Evolutionary conservation across 2,888 invertebrate species (phyloP).

Genomic region (Lampropteryx suffumata): DNA sequence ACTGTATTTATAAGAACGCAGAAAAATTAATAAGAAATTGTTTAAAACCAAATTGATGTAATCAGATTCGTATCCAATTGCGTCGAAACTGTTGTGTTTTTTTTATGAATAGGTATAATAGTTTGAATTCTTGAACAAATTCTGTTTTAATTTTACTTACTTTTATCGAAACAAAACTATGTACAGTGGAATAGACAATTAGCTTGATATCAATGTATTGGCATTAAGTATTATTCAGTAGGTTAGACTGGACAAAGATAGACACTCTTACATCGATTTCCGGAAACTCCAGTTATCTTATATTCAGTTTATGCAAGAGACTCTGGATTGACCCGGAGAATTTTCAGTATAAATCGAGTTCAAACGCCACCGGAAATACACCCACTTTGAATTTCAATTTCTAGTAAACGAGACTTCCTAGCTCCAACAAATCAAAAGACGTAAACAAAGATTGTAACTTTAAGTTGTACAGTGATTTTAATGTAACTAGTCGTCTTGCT

Average conservation of each 20-base stretch:
- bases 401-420: constrained; percentile 22
- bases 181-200: too few relatives aligned
- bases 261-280: constrained; percentile 5
- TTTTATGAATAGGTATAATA: too few relatives aligned
- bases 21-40: too few relatives aligned
- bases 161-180: too few relatives aligned
- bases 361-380: constrained; percentile 24
- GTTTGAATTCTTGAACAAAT: too few relatives aligned
- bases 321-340: constrained; percentile 21
- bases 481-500: constrained; percentile 4
- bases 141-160: too few relatives aligned
- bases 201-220: too few relatives aligned
- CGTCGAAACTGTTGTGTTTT: too few relatives aligned
- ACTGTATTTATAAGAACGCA: too few relatives aligned
- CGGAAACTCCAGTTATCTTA: constrained; percentile 15
- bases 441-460: constrained; percentile 18
- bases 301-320: constrained; percentile 20
- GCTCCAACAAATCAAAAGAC: constrained; percentile 16
- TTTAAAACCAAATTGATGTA: too few relatives aligned
- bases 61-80: too few relatives aligned
- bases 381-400: constrained; percentile 31
- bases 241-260: not conserved
- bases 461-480: constrained; percentile 3
- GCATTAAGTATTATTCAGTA: not conserved
- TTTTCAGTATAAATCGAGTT: constrained; percentile 27